phyloP scores from a whole-genome alignment of 1,140 invertebrate genomes.

The Linepithema humile region DNA sequence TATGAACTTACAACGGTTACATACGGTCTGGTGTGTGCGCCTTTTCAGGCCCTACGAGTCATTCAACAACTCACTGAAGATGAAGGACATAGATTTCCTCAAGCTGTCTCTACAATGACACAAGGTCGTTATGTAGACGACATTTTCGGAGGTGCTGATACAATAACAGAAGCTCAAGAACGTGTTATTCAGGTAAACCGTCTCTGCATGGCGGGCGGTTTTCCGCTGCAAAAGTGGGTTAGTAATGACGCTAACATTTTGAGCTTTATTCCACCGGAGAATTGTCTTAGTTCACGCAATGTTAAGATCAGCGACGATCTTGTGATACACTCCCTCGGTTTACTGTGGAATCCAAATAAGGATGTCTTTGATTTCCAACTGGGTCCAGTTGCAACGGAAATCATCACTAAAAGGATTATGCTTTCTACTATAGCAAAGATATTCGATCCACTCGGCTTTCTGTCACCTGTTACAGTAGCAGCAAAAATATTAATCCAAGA shows the following conservation, averaged over 20 bases:
- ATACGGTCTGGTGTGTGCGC: no score
- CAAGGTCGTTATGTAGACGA: background rate
- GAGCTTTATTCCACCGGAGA: background rate
- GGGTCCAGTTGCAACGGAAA: no score
- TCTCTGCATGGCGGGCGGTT: background rate
- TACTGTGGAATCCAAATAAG: background rate
- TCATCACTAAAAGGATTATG: no score
- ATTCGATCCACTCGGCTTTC: no score
- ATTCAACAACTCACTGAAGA: background rate
- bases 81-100: background rate
- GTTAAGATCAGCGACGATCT: no score
- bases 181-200: background rate
- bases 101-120: background rate
- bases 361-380: no score
- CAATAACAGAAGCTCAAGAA: background rate
- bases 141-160: background rate
- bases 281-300: no score
- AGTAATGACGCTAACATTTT: background rate
- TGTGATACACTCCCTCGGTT: no score
- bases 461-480: no score
- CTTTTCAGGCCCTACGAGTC: background rate
- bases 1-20: background rate
- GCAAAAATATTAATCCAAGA: no score
- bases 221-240: background rate
- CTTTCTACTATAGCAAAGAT: no score